Conservation (phyloP, 2,888 invertebrate genomes). For the Alcis repandata region DNA sequence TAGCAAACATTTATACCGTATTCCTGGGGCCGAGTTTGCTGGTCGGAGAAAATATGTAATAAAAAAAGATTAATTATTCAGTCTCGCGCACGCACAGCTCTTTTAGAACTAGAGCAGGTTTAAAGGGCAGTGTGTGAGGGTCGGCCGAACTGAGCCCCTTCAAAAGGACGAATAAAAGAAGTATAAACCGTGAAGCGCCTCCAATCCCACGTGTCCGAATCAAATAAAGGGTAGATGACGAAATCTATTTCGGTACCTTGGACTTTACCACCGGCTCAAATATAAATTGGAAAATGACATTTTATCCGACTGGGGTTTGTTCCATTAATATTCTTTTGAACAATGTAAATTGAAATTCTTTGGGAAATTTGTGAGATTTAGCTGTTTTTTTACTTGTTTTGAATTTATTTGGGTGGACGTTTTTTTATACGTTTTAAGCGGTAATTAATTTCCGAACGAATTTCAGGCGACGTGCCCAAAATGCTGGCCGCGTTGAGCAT, state of each 20-base stretch:
- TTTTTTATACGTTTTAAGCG: neutral
- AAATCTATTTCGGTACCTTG: conserved; percentile 27
- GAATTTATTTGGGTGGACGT: neutral
- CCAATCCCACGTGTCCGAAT: conserved; percentile 32
- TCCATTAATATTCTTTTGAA: conserved; percentile 10
- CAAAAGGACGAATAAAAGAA: conserved; percentile 26
- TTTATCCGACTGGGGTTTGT: conserved; percentile 11
- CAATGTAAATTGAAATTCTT: conserved; percentile 13
- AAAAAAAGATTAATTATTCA: conserved; percentile 34
- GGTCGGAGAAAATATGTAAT: conserved; percentile 29
- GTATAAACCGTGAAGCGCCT: conserved; percentile 22
- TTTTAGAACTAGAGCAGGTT: conserved; percentile 26
- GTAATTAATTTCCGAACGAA: too few species aligned
- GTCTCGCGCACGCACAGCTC: conserved; percentile 20
- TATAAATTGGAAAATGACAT: conserved; percentile 18
- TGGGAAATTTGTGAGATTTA: neutral
- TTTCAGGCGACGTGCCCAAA: neutral
- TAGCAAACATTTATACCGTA: conserved; percentile 22
- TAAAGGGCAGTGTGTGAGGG: conserved; percentile 25
- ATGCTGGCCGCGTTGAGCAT: neutral
- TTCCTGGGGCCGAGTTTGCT: conserved; percentile 9
- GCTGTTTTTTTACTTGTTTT: neutral
- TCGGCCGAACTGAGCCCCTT: conserved; percentile 5
- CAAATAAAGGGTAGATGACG: conserved; percentile 28
- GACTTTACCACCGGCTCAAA: conserved; percentile 14